Evolutionary conservation across 2,888 invertebrate genomes (phyloP), one percentile per base, ranked within the genome.

Genomic region (Aelia acuminata): DNA sequence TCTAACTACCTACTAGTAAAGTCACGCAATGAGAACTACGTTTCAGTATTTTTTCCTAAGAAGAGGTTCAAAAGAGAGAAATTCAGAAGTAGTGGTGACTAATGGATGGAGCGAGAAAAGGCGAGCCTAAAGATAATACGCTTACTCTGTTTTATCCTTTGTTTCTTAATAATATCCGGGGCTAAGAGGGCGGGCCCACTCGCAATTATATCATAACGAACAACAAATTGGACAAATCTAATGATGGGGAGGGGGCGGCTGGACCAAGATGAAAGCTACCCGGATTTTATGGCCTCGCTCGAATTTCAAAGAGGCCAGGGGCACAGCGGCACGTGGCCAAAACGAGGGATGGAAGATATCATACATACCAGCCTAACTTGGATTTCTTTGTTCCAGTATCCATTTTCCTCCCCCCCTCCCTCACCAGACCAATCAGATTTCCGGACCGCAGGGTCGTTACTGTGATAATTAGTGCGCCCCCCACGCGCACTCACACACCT

Each of bases 401-500:
- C n/a, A 22, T 80, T 43, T 80, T 35, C 50, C n/a, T n/a, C n/a
- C 8, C 31, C 70, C 70, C 35, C 20, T 7, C 57, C 57, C 22
- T 31, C 70, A 18, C 39, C 22, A n/a, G 43, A 80, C 80, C 80
- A 80, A 80, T 80, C 80, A 80, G 80, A 80, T 80, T 35, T 35
- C n/a, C 43, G 80, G 80, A 80, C 43, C 80, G n/a, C 80, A 80
- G 80, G 80, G 80, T 80, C 80, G 80, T 80, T 80, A 80, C 43
- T 35, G 43, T 3, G 43, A 80, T 80, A 80, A 80, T 80, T 80
- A 80, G 80, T n/a, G 43, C 43, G 10, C 4, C 5, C 80, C 13
- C 80, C n/a, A 15, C 75, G 7, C 20, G 1, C 75, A 39, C 22
- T 43, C 80, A 80, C 80, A 80, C 80, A 80, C 80, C 80, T n/a